Evolutionary conservation across 2,888 invertebrate species (phyloP), one percentile per base, ranked within the genome.

Genomic region (Parnassius glacialis): DNA sequence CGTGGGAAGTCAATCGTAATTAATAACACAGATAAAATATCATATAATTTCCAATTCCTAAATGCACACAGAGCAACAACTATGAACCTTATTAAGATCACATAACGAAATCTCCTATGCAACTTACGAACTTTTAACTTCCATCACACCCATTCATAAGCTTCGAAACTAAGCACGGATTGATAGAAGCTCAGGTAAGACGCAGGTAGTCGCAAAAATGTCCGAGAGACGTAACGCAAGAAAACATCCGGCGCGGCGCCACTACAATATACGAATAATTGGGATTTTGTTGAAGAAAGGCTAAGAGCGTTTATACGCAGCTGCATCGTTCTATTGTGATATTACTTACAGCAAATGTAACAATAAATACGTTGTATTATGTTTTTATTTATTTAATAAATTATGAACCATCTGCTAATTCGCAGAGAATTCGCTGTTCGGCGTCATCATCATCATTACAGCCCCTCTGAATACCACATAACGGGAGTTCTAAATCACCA

Each of bases 181-280:
- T 16, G 41, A 56, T 44, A 51, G 45, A 44, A 41, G 13, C 43
- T 16, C 61, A 61, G 61, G 57, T 61, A 61, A 34, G 47, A 44
- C 51, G 56, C 61, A 57, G 61, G 57, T 61, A 61, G 20, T 51
- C 50, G 9, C 9, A 43, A 42, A 10, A 45, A 47, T 43, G 51
- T 43, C 51, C 43, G 44, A 55, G 20, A 44, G 43, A 54, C 47
- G 56, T 57, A 10, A 52, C 44, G 44, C 5, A 34, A 52, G 56
- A 52, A 61, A 55, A 57, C 20, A 41, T 48, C 48, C 52, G 61
- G 61, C 61, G 57, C 56, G 61, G 61, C 61, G 61, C 56, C 61
- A 57, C 42, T 47, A 61, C 61, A 61, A 61, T 52, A 51, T 16
- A 25, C 42, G 43, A 7, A 51, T 57, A 47, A 61, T 61, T 61